Conservation (phyloP, 2,113 vertebrate species). For the Microcebus lehilahytsara region DNA sequence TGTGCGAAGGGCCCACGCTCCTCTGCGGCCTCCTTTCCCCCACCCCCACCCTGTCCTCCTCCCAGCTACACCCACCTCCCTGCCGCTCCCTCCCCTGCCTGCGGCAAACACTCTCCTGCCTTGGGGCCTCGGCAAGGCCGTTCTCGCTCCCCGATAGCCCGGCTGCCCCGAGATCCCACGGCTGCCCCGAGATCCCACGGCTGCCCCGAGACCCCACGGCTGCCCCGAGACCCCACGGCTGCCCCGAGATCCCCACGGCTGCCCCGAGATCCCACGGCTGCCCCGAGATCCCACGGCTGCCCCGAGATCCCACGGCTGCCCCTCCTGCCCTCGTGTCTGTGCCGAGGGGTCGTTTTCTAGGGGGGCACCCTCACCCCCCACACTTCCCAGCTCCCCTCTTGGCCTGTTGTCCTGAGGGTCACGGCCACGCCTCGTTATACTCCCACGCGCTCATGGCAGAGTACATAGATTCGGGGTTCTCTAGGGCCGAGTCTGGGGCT, state of each 20-base stretch:
- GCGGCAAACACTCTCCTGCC: background rate
- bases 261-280: no score
- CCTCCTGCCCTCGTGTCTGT: background rate
- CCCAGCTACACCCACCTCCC: background rate
- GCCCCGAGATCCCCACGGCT: no score
- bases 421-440: fast-evolving
- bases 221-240: no score
- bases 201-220: no score
- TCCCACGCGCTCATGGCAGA: fast-evolving
- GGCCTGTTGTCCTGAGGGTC: fast-evolving
- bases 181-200: no score
- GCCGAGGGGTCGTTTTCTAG: background rate
- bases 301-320: fast-evolving
- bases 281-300: fast-evolving
- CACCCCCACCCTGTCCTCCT: fast-evolving
- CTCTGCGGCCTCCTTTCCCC: background rate
- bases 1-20: fast-evolving
- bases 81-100: fast-evolving
- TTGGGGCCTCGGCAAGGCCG: background rate
- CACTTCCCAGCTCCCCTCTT: background rate
- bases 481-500: background rate
- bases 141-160: fast-evolving
- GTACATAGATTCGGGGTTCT: background rate
- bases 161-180: no score
- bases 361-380: background rate